Evolutionary conservation across 2,797 vertebrate species (phyloP).

Genomic region (Sandelia bainsii): DNA sequence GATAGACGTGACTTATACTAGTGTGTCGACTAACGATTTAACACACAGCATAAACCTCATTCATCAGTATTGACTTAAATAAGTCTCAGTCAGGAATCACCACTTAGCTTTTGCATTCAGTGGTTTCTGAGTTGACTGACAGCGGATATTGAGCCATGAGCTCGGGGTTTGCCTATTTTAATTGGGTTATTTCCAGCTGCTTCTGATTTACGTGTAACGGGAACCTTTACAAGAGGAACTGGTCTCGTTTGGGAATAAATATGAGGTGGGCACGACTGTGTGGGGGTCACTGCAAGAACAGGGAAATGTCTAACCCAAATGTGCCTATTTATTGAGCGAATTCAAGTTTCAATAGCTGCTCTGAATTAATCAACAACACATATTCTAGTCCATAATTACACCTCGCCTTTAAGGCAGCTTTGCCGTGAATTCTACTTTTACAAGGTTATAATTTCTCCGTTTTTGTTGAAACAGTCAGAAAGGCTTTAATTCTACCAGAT

Average conservation of each 20-base stretch:
- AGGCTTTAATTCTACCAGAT: too few species aligned
- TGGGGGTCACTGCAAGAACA: constrained; percentile 24
- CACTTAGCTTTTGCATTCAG: constrained; percentile 6
- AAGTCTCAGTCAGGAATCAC: not conserved
- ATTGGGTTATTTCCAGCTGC: constrained; percentile 56
- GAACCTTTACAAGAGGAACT: constrained; percentile 42
- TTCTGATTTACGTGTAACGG: constrained; percentile 36
- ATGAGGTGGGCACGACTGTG: constrained; percentile 16
- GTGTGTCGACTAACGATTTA: not conserved
- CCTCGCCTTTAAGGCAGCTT: too few species aligned
- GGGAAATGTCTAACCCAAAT: not conserved
- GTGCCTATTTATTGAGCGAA: constrained; percentile 7
- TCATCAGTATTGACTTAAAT: not conserved
- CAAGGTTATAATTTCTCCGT: too few species aligned
- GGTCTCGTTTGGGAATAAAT: constrained; percentile 38
- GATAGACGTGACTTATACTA: not conserved
- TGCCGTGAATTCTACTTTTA: too few species aligned
- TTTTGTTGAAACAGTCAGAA: too few species aligned
- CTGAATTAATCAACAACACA: constrained; percentile 2
- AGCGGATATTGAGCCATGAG: not conserved
- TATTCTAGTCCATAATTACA: not conserved
- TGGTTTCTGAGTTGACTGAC: constrained; percentile 16
- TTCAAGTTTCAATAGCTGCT: not conserved
- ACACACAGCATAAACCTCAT: not conserved
- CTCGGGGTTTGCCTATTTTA: constrained; percentile 26